These are phyloP conservation scores for Drosophila birchii DNA, from an alignment of 2,888 invertebrate species.

Conservation along the genomic window DNA sequence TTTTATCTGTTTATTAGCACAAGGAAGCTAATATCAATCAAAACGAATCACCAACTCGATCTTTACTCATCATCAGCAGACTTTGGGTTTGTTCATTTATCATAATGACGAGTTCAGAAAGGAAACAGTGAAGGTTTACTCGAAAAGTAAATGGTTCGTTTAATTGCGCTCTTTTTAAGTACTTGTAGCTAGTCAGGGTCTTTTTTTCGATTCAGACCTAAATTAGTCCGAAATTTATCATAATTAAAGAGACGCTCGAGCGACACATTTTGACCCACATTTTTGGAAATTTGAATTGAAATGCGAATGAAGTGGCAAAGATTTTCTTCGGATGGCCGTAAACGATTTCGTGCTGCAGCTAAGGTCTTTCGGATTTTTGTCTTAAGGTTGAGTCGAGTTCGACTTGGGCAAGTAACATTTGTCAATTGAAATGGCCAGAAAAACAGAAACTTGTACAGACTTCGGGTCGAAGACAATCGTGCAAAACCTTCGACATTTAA, in stretches of 20 bases:
- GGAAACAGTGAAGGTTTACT: slow-evolving; percentile 41
- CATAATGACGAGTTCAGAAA: slow-evolving; percentile 34
- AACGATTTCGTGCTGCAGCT: slow-evolving; percentile 60
- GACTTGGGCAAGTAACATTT: slow-evolving; percentile 57
- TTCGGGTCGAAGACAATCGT: slow-evolving; percentile 64
- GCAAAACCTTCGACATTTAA: slow-evolving; percentile 80
- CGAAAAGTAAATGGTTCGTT: slow-evolving; percentile 43
- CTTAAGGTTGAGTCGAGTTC: slow-evolving; percentile 59
- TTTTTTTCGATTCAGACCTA: slow-evolving; percentile 33
- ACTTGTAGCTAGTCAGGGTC: slow-evolving; percentile 57
- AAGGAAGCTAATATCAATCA: slow-evolving; percentile 8
- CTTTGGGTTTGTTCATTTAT: slow-evolving; percentile 15
- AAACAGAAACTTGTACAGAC: slow-evolving; percentile 39
- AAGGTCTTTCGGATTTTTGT: slow-evolving; percentile 42
- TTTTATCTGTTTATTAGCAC: slow-evolving; percentile 14
- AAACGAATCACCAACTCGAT: not conserved
- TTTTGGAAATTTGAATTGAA: slow-evolving; percentile 34
- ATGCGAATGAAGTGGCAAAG: slow-evolving; percentile 47
- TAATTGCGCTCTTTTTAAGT: slow-evolving; percentile 47
- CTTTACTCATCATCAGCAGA: slow-evolving; percentile 4
- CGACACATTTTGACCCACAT: slow-evolving; percentile 76
- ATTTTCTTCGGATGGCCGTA: slow-evolving; percentile 55
- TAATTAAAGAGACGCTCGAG: slow-evolving; percentile 59
- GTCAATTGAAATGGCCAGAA: slow-evolving; percentile 70
- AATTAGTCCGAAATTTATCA: slow-evolving; percentile 56